Base-by-base conservation (phyloP, 1,140 invertebrate genomes). In the Reticulitermes speratus region DNA sequence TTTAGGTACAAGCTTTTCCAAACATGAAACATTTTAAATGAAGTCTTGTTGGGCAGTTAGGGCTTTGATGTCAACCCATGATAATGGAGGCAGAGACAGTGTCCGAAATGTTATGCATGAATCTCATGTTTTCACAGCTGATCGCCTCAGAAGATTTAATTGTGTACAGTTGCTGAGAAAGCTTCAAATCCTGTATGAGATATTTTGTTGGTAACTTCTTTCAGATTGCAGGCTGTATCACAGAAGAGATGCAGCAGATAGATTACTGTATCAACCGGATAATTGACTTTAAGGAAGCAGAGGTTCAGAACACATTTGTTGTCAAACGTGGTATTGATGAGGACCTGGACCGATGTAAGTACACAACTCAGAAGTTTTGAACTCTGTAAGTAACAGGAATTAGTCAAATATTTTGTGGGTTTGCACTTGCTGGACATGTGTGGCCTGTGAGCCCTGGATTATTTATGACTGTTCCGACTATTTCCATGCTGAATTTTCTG, bases 201-300 rank as follows among this genome's bases (percentile, higher is more conserved):
- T 16, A 48, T 48, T 48, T 48, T 48, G 16, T 48, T 48, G 16
- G 0, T 48, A 48, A 55, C 14, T 84, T n/a, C 3, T 32, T 48
- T 32, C n/a, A 84, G 83, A 84, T 84, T 52, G 44, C 48, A n/a
- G n/a, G 19, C 7, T 52, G 83, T 59, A 84, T 52, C 44, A 52
- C 45, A n/a, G 83, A 84, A 48, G 52, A 32, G 16, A 84, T 84
- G 45, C 30, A 38, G 8, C 44, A 84, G n/a, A 55, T 59, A 25
- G 45, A 52, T 11, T 52, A 92, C 84, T 91, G 92, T 75, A 91
- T 93, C 84, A 91, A 91, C 44, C 89, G 91, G 65, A 92, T 95
- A 88, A 92, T 96, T 86, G 95, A 97, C 89, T 95, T 96, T 89
- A 93, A 95, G 30, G 91, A 94, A 84, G 94, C 94, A 25, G 93